phyloP scores from a whole-genome alignment of 2,888 invertebrate species.

The Idaea dimidiata region DNA sequence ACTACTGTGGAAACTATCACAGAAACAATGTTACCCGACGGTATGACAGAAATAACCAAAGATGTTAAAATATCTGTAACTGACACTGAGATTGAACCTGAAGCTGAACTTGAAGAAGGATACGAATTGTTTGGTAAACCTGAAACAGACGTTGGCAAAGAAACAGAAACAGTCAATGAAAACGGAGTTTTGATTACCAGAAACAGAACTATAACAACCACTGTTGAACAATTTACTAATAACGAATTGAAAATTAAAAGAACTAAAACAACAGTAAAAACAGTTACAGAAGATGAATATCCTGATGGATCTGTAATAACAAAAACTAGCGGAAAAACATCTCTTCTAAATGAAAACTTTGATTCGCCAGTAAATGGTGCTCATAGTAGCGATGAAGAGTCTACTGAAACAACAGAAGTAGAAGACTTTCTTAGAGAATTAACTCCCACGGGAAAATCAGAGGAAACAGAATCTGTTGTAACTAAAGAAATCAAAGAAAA shows the following conservation, averaged over 20 bases:
- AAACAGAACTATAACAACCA: conserved; percentile 55
- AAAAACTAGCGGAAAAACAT: conserved; percentile 66
- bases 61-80: conserved; percentile 65
- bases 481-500: conserved; percentile 41
- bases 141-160: conserved; percentile 43
- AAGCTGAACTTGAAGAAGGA: conserved; percentile 38
- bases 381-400: conserved; percentile 25
- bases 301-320: conserved; percentile 65
- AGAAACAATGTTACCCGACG: conserved; percentile 59
- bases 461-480: conserved; percentile 35
- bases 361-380: conserved; percentile 25
- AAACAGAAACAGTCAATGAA: conserved; percentile 48
- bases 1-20: conserved; percentile 66
- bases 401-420: conserved; percentile 13
- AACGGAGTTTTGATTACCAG: conserved; percentile 52
- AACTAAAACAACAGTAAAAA: conserved; percentile 56
- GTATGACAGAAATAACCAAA: conserved; percentile 65
- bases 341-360: conserved; percentile 51
- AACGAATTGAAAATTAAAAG: conserved; percentile 40
- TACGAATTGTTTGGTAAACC: conserved; percentile 48
- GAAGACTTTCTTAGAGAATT: conserved; percentile 31
- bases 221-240: conserved; percentile 50
- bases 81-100: conserved; percentile 45
- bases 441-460: conserved; percentile 36
- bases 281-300: conserved; percentile 62